Base-by-base conservation (phyloP, 2,888 invertebrate genomes). In the Odontomyia ornata region DNA sequence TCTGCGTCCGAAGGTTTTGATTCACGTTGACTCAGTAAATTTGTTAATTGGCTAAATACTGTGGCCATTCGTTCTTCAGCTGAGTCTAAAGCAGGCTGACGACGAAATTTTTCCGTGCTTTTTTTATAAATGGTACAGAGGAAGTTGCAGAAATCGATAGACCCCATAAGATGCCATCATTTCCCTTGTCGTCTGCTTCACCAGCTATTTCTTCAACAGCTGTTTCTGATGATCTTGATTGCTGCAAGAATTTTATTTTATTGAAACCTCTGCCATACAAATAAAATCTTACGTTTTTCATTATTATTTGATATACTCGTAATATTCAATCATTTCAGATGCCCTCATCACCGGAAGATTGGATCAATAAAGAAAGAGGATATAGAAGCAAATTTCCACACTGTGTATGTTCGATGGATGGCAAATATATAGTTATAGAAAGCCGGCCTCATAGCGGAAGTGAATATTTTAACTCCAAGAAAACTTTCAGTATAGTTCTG, bases 311-410 rank as follows among this genome's bases (percentile, higher is more conserved):
- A 52, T n/a, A 52, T n/a, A 56, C 9, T 56, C 7, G 18, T 25
- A 60, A 60, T 23, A 60, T 23, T 25, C 21, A 23, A 60, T 25
- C 9, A 60, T 21, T 60, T 21, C 25, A 25, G 1, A 60, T 60
- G 60, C 25, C 60, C 5, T 23, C 60, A 25, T 11, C 60, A 60
- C 23, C 60, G 60, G 60, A 23, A 25, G 60, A 60, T 13, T 60
- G 60, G 25, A 21, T 60, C 4, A 25, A 60, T 23, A 60, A 23
- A n/a, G 21, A 60, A 60, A 60, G 25, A 60, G 60, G 25, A 25
- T 60, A 60, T 18, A 65, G 23, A 28, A 18, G 30, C 18, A 56
- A 72, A 23, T 72, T 72, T 18, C 57, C 65, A 1, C 27, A 72
- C 27, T 56, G 72, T 28, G 18, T 27, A 9, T 30, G 72, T 2